Percentiles rank a stretch among this genome's conserved stretches.
Conservation (phyloP, 2,113 vertebrate genomes). For the Gulo gulo region DNA sequence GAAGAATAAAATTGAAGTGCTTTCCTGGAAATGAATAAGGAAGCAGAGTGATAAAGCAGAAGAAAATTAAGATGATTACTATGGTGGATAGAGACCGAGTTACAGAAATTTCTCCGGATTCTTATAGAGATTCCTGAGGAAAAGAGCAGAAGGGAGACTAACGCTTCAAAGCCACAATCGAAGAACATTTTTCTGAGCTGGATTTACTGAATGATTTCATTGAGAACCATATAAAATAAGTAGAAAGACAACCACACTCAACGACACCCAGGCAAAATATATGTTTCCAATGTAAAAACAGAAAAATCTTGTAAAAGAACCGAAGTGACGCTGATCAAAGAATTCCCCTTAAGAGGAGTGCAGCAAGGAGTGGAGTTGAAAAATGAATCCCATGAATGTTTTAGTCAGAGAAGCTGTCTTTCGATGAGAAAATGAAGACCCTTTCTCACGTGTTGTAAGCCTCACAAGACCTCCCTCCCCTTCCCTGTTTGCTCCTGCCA, state of each 20-base stretch:
- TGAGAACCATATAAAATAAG: not conserved
- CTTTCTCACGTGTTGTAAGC: not conserved
- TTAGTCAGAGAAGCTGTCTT: not conserved
- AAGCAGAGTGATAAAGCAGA: not conserved
- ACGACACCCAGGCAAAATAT: not conserved
- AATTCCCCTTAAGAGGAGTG: not conserved
- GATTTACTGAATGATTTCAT: not conserved
- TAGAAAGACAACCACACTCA: not conserved
- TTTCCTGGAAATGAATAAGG: not conserved
- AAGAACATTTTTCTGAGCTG: not conserved
- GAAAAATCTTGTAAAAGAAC: not conserved
- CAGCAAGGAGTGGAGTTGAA: not conserved
- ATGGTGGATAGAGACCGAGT: not conserved
- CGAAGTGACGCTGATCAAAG: not conserved
- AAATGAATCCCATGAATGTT: not conserved
- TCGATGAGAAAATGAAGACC: not conserved
- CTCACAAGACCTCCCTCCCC: not conserved
- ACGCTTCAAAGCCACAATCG: fast-evolving
- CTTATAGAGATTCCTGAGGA: not conserved
- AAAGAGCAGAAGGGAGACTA: not conserved
- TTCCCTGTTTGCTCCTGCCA: not conserved
- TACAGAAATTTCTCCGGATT: not conserved
- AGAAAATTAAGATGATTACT: not conserved
- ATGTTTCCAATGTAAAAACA: not conserved
- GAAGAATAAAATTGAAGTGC: not conserved